Conservation (phyloP, 2,113 vertebrate species). For the Caretta caretta region DNA sequence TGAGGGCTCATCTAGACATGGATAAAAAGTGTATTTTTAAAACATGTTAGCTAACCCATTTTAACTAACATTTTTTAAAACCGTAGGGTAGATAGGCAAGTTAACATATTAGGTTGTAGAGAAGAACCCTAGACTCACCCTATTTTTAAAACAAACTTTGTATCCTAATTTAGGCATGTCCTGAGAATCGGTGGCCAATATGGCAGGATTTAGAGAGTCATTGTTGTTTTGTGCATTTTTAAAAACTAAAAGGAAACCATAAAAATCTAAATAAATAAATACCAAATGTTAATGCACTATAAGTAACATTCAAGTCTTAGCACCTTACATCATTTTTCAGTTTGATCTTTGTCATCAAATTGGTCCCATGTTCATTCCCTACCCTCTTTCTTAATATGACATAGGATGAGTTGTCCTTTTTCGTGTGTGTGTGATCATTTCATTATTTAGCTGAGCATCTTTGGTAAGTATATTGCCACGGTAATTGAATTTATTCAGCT, state of each 20-base stretch:
- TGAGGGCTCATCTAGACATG: background rate
- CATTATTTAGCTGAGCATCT: background rate
- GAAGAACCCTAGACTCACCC: background rate
- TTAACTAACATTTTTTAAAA: background rate
- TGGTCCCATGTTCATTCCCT: background rate
- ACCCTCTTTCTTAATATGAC: background rate
- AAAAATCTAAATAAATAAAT: background rate
- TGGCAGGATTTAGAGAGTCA: background rate
- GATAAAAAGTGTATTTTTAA: background rate
- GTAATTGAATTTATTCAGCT: background rate
- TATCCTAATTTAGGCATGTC: background rate
- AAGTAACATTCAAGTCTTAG: background rate
- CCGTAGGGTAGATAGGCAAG: background rate
- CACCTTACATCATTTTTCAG: background rate
- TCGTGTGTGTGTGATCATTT: background rate
- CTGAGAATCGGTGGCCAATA: background rate
- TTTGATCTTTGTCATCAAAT: background rate
- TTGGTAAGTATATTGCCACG: background rate
- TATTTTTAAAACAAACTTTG: background rate
- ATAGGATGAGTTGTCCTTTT: background rate
- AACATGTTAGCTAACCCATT: background rate
- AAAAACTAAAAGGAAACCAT: background rate
- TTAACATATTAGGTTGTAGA: background rate
- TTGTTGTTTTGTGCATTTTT: background rate
- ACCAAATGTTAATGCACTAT: background rate